These are phyloP conservation scores for Athalia cordata DNA, from an alignment of 2,888 invertebrate genomes.

Conservation along the genomic window DNA sequence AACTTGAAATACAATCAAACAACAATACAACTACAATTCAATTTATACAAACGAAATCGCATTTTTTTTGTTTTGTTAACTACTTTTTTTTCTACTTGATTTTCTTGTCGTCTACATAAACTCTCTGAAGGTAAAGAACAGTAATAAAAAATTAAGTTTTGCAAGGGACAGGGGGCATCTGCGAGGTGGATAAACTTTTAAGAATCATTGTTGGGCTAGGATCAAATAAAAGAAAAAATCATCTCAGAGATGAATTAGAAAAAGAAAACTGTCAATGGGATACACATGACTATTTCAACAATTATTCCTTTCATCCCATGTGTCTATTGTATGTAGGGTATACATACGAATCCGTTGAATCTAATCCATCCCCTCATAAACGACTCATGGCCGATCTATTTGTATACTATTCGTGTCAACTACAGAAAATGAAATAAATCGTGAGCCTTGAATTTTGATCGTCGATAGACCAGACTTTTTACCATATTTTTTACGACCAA, in stretches of 20 bases:
- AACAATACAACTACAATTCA: not conserved
- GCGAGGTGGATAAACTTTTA: no score
- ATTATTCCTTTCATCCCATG: no score
- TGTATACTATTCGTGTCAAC: slow-evolving; percentile 23
- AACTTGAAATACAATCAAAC: not conserved
- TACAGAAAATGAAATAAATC: slow-evolving; percentile 22
- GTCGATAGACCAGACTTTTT: not conserved
- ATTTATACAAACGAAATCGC: not conserved
- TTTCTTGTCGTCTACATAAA: not conserved
- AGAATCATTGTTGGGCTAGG: no score
- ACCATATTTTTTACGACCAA: not conserved
- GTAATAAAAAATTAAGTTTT: not conserved
- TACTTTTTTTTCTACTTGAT: not conserved
- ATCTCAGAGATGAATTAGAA: no score
- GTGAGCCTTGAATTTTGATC: not conserved
- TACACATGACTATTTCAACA: no score
- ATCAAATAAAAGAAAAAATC: not conserved
- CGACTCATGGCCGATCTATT: slow-evolving; percentile 27
- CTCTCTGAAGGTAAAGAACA: not conserved
- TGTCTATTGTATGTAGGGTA: no score
- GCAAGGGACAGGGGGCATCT: no score
- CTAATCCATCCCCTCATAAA: slow-evolving; percentile 8
- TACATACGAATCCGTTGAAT: not conserved
- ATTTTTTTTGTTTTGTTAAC: not conserved
- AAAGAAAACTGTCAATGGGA: no score